Evolutionary conservation across 2,888 invertebrate species (phyloP).

Genomic region (Agrenia bidenticulata): DNA sequence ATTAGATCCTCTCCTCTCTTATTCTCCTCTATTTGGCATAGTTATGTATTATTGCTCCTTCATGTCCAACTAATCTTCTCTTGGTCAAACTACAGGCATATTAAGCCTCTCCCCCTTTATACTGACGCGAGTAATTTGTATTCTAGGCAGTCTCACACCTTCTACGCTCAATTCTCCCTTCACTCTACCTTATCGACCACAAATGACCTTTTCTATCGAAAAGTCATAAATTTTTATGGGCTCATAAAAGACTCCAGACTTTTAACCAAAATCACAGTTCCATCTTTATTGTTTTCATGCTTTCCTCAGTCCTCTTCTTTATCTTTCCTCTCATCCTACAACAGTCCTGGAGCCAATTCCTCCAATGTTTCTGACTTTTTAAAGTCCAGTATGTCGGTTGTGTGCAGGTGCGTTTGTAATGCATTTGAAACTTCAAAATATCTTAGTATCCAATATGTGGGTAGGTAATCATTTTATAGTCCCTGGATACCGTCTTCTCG

Average conservation of each 20-base stretch:
- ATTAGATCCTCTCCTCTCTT: neutral
- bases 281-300: slow-evolving; percentile 12
- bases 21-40: no score
- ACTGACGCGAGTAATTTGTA: slow-evolving; percentile 10
- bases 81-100: slow-evolving; percentile 13
- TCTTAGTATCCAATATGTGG: no score
- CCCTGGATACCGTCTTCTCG: no score
- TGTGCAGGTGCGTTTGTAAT: no score
- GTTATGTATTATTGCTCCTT: no score
- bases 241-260: slow-evolving; percentile 42
- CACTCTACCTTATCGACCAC: slow-evolving; percentile 45
- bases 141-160: slow-evolving; percentile 27
- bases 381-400: no score
- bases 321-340: no score
- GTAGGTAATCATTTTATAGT: no score
- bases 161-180: slow-evolving; percentile 32
- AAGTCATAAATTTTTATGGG: slow-evolving; percentile 53
- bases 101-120: neutral
- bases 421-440: no score
- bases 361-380: no score
- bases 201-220: slow-evolving; percentile 49
- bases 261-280: slow-evolving; percentile 21
- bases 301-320: neutral
- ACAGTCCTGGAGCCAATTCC: no score
- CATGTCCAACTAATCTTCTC: no score